Percentiles rank a stretch among this genome's conserved stretches.
Conservation (phyloP, 2,888 invertebrate genomes). For the Leptogaster cylindrica region DNA sequence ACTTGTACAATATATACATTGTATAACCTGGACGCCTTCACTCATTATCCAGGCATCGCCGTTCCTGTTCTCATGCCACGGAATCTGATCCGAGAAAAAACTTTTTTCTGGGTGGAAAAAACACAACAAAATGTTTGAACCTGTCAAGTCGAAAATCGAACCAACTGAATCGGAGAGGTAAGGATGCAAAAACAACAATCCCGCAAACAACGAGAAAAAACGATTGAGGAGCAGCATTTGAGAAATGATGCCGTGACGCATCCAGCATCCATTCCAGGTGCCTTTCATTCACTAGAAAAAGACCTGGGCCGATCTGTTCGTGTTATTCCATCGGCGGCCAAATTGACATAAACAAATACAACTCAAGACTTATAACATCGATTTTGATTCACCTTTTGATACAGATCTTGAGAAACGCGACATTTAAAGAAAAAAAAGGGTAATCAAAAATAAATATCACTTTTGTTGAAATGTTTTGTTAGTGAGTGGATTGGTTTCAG, state of each 20-base stretch:
- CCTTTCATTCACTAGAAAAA: neutral
- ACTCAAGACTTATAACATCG: too few species aligned
- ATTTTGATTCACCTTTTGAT: too few species aligned
- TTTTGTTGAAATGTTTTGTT: too few species aligned
- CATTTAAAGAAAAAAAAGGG: too few species aligned
- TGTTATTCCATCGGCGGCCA: too few species aligned
- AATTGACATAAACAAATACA: too few species aligned
- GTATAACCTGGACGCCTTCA: conserved; percentile 20
- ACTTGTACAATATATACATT: conserved; percentile 33
- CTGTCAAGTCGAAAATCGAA: conserved; percentile 21
- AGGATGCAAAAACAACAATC: conserved; percentile 29
- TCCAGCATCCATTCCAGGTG: conserved; percentile 22
- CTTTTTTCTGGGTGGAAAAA: neutral
- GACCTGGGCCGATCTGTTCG: neutral
- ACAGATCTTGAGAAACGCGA: too few species aligned
- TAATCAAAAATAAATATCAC: too few species aligned
- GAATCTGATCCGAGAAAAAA: conserved; percentile 3
- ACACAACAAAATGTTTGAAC: conserved; percentile 5
- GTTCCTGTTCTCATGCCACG: neutral
- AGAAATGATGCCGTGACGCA: conserved; percentile 45
- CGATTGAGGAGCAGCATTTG: conserved; percentile 29
- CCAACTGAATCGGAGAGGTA: conserved; percentile 25
- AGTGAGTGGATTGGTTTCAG: too few species aligned
- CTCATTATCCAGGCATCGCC: conserved; percentile 12
- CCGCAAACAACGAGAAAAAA: too few species aligned